These are phyloP conservation scores for Melipona bicolor DNA, from an alignment of 2,888 invertebrate genomes.

Conservation along the genomic window DNA sequence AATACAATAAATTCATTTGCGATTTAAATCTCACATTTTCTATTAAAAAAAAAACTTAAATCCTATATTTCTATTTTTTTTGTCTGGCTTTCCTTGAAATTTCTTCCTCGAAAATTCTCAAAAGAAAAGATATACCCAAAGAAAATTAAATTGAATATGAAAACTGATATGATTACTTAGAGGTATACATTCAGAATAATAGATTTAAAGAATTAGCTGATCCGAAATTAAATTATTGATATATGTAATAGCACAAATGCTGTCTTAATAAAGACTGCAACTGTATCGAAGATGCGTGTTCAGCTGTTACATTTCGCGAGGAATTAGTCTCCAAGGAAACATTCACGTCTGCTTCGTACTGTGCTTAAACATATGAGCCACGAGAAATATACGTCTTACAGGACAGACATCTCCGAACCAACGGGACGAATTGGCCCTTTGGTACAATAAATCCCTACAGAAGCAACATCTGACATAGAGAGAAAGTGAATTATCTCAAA, in stretches of 20 bases:
- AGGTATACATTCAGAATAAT: not conserved
- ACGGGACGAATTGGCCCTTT: conserved; percentile 38
- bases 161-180: not conserved
- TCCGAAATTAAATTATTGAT: not conserved
- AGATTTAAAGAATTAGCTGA: not conserved
- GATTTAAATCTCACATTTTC: not conserved
- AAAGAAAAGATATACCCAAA: not conserved
- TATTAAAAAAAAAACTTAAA: not conserved
- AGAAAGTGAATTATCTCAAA: conserved; percentile 1
- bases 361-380: conserved; percentile 42
- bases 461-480: conserved; percentile 10
- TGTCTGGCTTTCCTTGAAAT: not conserved
- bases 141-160: not conserved
- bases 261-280: conserved; percentile 22
- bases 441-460: conserved; percentile 49
- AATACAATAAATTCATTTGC: conserved; percentile 53
- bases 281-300: conserved; percentile 42
- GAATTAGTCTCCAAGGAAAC: conserved; percentile 56
- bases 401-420: conserved; percentile 28
- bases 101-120: not conserved
- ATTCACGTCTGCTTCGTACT: conserved; percentile 46
- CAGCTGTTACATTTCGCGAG: conserved; percentile 32
- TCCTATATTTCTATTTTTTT: not conserved
- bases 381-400: conserved; percentile 27
- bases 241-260: not conserved